Percentiles rank a stretch among this genome's conserved stretches.
Evolutionary conservation across 2,797 vertebrate species (phyloP).

Genomic region (Coreius guichenoti): DNA sequence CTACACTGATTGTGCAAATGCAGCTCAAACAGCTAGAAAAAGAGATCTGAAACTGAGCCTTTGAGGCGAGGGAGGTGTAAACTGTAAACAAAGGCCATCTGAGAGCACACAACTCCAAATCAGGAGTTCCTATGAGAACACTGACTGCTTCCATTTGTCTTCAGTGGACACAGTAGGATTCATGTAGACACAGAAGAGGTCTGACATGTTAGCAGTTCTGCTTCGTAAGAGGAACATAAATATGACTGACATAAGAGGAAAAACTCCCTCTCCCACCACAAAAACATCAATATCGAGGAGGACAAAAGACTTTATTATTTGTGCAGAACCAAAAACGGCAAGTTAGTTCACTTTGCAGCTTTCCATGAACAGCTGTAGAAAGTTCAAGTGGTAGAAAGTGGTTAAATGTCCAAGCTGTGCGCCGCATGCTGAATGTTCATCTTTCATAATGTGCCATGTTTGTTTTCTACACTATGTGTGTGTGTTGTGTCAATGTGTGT

Average conservation of each 20-base stretch:
- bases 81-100: conserved; percentile 37
- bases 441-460: conserved; percentile 7
- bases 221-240: conserved; percentile 13
- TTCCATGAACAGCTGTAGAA: conserved; percentile 26
- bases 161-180: background rate
- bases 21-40: conserved; percentile 28
- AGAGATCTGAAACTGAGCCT: conserved; percentile 42
- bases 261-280: conserved; percentile 6
- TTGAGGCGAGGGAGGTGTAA: conserved; percentile 22
- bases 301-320: conserved; percentile 9
- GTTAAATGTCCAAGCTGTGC: conserved; percentile 20
- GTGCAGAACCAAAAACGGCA: conserved; percentile 12
- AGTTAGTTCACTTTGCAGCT: background rate
- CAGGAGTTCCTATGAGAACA: conserved; percentile 18
- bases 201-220: conserved; percentile 4
- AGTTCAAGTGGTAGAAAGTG: conserved; percentile 30
- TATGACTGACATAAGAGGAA: conserved; percentile 22
- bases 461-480: conserved; percentile 35
- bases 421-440: background rate
- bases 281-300: background rate
- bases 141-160: background rate
- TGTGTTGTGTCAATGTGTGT: conserved; percentile 28
- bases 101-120: conserved; percentile 1
- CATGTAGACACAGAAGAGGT: background rate
- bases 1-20: conserved; percentile 22